These are phyloP conservation scores for Leptura quadrifasciata DNA, from an alignment of 2,888 invertebrate species.

Conservation along the genomic window DNA sequence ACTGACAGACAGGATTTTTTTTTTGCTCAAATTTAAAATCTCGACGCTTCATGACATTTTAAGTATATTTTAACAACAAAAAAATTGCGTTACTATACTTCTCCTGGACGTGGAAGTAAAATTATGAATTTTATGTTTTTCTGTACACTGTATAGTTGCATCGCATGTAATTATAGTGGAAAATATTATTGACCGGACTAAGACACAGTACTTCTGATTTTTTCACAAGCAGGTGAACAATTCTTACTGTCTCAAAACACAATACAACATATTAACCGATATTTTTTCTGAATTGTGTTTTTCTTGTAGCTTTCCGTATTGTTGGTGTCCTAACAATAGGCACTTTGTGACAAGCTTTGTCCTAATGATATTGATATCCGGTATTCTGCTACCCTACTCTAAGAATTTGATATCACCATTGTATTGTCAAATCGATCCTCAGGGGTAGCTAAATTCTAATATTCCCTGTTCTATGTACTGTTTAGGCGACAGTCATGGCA, in stretches of 20 bases:
- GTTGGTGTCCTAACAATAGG: background rate
- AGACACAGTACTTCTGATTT: too few species aligned
- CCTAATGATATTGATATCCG: conserved; percentile 8
- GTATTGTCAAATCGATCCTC: background rate
- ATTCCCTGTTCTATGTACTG: conserved; percentile 4
- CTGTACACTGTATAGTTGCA: too few species aligned
- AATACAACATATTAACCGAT: background rate
- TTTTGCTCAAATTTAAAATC: too few species aligned
- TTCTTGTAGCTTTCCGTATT: background rate
- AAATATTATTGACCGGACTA: too few species aligned
- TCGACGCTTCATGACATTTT: too few species aligned
- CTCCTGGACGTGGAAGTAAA: too few species aligned
- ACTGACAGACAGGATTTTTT: too few species aligned
- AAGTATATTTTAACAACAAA: too few species aligned
- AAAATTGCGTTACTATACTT: too few species aligned
- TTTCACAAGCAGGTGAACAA: background rate
- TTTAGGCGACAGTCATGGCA: background rate
- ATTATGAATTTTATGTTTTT: too few species aligned
- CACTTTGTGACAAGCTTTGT: background rate
- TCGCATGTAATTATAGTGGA: too few species aligned
- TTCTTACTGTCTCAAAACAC: background rate
- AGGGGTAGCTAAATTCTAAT: background rate
- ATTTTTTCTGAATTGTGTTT: background rate
- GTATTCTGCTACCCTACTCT: conserved; percentile 7
- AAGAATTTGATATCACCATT: conserved; percentile 9